Percentiles rank a stretch among this genome's conserved stretches.
These are phyloP conservation scores for Drosophila triauraria DNA, from an alignment of 1,140 invertebrate genomes.

Conservation along the genomic window DNA sequence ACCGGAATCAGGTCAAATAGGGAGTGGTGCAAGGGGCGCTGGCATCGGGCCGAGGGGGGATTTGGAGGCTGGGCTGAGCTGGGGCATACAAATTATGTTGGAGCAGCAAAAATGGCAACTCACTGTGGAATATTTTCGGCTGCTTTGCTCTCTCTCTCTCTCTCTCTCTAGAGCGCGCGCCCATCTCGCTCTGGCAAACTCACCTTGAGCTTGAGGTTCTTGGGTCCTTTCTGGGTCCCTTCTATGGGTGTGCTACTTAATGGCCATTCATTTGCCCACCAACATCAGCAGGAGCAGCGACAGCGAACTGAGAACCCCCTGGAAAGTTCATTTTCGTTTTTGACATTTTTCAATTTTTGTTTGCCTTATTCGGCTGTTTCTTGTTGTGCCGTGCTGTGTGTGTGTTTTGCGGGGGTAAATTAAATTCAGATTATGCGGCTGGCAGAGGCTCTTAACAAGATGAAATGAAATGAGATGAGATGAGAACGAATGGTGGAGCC, in stretches of 20 bases:
- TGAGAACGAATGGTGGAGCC: conserved; percentile 37
- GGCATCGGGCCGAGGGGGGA: background rate
- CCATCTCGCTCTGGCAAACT: conserved; percentile 36
- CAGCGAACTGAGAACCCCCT: conserved; percentile 32
- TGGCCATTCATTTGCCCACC: conserved; percentile 50
- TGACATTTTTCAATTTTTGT: conserved; percentile 77
- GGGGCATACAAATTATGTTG: conserved; percentile 64
- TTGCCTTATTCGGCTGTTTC: conserved; percentile 33
- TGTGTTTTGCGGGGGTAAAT: conserved; percentile 61
- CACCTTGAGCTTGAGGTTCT: conserved; percentile 55
- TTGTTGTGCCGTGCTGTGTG: conserved; percentile 28
- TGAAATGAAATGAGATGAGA: conserved; percentile 48
- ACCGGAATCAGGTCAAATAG: conserved; percentile 73
- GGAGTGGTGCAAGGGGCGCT: background rate
- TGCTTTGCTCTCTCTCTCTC: background rate
- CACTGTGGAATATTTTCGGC: conserved; percentile 61
- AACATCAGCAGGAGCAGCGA: conserved; percentile 23
- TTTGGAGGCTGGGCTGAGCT: conserved; percentile 8
- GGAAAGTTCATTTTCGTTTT: conserved; percentile 72
- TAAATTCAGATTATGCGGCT: conserved; percentile 71
- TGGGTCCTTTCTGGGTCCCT: conserved; percentile 20
- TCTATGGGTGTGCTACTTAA: conserved; percentile 58
- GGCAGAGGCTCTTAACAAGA: conserved; percentile 69
- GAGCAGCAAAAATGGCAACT: conserved; percentile 73
- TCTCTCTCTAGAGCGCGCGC: background rate